These are phyloP conservation scores for Drosophila aff. DNA, from an alignment of 1,140 invertebrate genomes.

Conservation along the genomic window DNA sequence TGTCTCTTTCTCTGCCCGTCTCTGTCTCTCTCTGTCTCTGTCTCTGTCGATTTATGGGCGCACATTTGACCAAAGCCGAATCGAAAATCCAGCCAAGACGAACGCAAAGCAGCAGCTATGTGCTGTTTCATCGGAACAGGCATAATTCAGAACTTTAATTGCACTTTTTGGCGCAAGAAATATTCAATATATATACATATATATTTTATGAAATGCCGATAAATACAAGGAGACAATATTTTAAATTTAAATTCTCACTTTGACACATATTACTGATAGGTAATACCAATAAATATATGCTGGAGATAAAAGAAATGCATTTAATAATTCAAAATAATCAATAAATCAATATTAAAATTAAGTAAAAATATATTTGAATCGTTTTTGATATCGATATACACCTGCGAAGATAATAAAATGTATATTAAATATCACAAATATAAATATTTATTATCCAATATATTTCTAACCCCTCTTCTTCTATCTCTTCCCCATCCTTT, in stretches of 20 bases:
- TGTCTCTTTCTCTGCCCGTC: background rate
- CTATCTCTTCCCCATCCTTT: conserved; percentile 58
- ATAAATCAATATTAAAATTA: background rate
- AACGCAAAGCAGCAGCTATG: conserved; percentile 1
- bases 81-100: conserved; percentile 50
- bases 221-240: background rate
- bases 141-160: conserved; percentile 25
- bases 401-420: background rate
- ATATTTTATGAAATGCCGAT: background rate
- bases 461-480: conserved; percentile 12
- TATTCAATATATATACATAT: background rate
- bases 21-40: conserved; percentile 10
- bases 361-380: background rate
- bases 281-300: background rate
- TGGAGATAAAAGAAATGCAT: no score
- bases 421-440: no score
- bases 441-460: background rate
- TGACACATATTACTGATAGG: background rate
- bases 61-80: conserved; percentile 59
- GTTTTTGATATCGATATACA: background rate
- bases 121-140: background rate
- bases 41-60: conserved; percentile 70
- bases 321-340: background rate
- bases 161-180: conserved; percentile 15
- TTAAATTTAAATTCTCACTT: background rate